Conservation (phyloP, 2,888 invertebrate genomes). For the Platycheirus albimanus region DNA sequence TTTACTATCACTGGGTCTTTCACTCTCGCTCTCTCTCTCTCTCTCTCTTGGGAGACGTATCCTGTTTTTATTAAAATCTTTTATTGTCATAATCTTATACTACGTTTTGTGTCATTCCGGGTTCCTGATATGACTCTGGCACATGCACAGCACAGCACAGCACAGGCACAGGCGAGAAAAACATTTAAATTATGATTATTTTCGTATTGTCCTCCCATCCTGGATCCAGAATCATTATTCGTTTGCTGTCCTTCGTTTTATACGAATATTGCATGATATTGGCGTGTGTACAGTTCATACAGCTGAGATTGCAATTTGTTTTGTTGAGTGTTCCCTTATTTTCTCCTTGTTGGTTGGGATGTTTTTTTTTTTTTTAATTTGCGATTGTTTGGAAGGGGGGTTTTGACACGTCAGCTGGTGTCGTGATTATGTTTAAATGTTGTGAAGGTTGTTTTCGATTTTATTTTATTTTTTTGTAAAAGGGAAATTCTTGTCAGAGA, state of each 20-base stretch:
- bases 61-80: conserved; percentile 69
- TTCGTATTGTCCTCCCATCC: conserved; percentile 51
- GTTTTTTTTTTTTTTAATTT: conserved; percentile 21
- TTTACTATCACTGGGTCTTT: conserved; percentile 39
- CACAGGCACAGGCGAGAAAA: conserved; percentile 40
- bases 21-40: background rate
- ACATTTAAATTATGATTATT: conserved; percentile 73
- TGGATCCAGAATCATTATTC: conserved; percentile 45
- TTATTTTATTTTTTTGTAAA: background rate
- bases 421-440: conserved; percentile 57
- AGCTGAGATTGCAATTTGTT: conserved; percentile 71
- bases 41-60: conserved; percentile 45
- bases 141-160: too few species aligned
- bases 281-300: conserved; percentile 45
- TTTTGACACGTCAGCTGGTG: conserved; percentile 62
- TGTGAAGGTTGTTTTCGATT: conserved; percentile 31
- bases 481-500: background rate
- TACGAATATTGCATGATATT: conserved; percentile 48
- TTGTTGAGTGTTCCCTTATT: conserved; percentile 40
- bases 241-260: conserved; percentile 4
- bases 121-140: conserved; percentile 31
- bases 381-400: conserved; percentile 14
- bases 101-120: conserved; percentile 42
- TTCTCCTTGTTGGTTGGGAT: conserved; percentile 4
- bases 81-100: conserved; percentile 71